Conservation (phyloP, 2,888 invertebrate genomes). For the Limulus polyphemus region DNA sequence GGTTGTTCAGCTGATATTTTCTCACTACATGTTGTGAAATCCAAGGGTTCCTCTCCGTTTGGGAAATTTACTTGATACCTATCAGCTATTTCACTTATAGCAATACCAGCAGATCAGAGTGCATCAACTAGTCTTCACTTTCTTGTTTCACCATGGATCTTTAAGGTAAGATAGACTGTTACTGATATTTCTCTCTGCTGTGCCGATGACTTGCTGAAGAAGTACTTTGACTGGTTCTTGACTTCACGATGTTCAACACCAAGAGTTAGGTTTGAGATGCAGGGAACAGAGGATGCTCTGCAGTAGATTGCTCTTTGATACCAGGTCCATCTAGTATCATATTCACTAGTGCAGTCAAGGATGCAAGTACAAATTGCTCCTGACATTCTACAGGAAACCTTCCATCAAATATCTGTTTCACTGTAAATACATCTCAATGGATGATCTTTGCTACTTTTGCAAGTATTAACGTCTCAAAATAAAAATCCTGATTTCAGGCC, state of each 20-base stretch:
- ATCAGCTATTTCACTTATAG: too few relatives aligned
- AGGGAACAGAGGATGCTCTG: background rate
- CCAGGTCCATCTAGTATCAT: background rate
- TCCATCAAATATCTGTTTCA: background rate
- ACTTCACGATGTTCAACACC: too few relatives aligned
- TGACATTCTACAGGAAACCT: background rate
- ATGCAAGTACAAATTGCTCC: background rate
- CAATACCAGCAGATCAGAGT: too few relatives aligned
- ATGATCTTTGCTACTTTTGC: background rate
- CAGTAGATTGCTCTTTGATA: background rate
- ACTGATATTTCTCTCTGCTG: background rate
- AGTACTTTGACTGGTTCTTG: too few relatives aligned
- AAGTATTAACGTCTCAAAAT: background rate
- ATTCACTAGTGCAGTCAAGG: background rate
- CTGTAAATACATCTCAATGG: background rate
- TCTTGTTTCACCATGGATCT: background rate
- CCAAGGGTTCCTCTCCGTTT: too few relatives aligned
- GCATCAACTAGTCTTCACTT: background rate
- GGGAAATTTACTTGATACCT: too few relatives aligned
- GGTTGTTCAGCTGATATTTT: too few relatives aligned
- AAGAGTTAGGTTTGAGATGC: too few relatives aligned
- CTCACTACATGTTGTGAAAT: too few relatives aligned
- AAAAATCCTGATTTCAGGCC: background rate
- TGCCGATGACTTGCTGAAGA: too few relatives aligned
- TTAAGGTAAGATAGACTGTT: background rate